These are phyloP conservation scores for Cossypha caffra DNA, from an alignment of 2,797 vertebrate species.

Conservation along the genomic window DNA sequence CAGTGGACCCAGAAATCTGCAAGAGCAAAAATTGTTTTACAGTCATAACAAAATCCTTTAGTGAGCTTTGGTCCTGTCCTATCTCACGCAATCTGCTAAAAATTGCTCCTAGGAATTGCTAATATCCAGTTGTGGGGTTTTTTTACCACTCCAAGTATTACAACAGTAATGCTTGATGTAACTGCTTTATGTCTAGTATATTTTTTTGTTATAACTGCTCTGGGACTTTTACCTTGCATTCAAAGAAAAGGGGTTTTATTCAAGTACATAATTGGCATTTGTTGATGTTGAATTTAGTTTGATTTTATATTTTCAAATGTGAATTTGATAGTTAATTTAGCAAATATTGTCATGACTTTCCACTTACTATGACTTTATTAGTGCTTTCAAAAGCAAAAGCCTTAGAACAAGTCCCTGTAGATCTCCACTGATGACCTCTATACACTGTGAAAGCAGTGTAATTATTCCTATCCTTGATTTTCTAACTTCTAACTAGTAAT, in stretches of 20 bases:
- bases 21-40: background rate
- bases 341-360: background rate
- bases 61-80: background rate
- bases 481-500: background rate
- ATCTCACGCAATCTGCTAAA: background rate
- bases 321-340: background rate
- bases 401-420: background rate
- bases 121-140: accelerated
- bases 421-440: background rate
- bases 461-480: background rate
- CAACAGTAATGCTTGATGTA: background rate
- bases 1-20: background rate
- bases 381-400: background rate
- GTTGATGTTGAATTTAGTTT: background rate
- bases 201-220: background rate
- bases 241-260: background rate
- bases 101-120: background rate
- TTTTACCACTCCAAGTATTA: background rate
- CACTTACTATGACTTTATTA: background rate
- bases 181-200: background rate
- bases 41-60: accelerated
- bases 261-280: background rate
- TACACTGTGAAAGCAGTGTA: background rate
- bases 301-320: background rate
- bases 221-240: background rate